A percentile compares a stretch with the other conserved stretches of the same genome.
phyloP scores from a whole-genome alignment of 1,140 invertebrate genomes.

The Drosophila sp. region DNA sequence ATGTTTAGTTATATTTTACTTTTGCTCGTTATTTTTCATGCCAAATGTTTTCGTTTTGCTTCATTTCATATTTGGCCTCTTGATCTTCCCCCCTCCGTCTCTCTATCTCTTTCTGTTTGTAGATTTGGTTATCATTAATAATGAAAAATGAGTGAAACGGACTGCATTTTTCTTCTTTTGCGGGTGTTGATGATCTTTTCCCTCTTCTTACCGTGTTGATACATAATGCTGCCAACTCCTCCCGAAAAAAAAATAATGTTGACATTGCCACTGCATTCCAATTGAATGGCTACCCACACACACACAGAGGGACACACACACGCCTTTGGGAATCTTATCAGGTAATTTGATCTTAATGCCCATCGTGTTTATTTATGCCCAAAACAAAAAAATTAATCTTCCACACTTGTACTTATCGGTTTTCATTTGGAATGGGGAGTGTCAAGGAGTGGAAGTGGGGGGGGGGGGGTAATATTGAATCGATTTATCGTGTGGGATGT shows the following conservation, averaged over 20 bases:
- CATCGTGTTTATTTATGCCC: conserved; percentile 63
- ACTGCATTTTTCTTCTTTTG: not conserved
- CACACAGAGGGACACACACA: conserved; percentile 29
- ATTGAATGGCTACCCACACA: conserved; percentile 21
- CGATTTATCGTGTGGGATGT: conserved; percentile 74
- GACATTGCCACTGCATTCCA: conserved; percentile 69
- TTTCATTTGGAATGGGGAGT: not conserved
- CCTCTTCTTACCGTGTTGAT: conserved; percentile 44
- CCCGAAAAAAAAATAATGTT: conserved; percentile 32
- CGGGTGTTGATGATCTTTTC: conserved; percentile 11
- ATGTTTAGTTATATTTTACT: conserved; percentile 76
- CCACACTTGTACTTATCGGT: conserved; percentile 40
- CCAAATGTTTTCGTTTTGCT: conserved; percentile 19
- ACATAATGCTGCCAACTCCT: conserved; percentile 19
- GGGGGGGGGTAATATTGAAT: conserved; percentile 61
- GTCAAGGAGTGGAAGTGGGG: conserved; percentile 9
- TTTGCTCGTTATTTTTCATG: conserved; percentile 75
- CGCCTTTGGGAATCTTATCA: conserved; percentile 57
- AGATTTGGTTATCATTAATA: conserved; percentile 13
- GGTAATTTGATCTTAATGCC: conserved; percentile 79
- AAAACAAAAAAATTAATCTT: conserved; percentile 66
- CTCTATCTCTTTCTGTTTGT: conserved; percentile 6
- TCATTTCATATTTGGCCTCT: conserved; percentile 74
- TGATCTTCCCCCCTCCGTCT: conserved; percentile 48
- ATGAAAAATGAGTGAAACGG: not conserved